A percentile compares a stretch with the other conserved stretches of the same genome.
Conservation (phyloP, 2,797 vertebrate species). For the Sebastes cheni region DNA sequence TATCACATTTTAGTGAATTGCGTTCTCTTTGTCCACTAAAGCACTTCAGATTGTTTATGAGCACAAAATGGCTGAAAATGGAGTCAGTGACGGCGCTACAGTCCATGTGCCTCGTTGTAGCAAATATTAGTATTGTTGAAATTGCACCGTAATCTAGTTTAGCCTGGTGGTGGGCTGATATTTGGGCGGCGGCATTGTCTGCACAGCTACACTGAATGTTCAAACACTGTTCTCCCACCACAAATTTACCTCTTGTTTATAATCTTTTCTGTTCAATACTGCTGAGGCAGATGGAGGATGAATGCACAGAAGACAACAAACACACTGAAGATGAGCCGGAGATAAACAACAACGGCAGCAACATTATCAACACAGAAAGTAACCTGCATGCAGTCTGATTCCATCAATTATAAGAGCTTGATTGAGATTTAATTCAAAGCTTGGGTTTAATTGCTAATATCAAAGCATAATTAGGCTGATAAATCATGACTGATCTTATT, state of each 20-base stretch:
- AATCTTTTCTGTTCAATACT: slow-evolving; percentile 51
- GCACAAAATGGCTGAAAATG: slow-evolving; percentile 57
- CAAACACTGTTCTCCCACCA: slow-evolving; percentile 64
- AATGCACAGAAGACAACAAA: slow-evolving; percentile 69
- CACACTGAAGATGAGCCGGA: slow-evolving; percentile 56
- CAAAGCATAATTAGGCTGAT: slow-evolving; percentile 86
- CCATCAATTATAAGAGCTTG: slow-evolving; percentile 84
- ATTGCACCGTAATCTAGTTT: slow-evolving; percentile 64
- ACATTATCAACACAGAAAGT: slow-evolving; percentile 62
- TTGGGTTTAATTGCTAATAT: slow-evolving; percentile 88
- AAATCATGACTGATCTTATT: slow-evolving; percentile 87
- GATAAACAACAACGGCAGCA: slow-evolving; percentile 65
- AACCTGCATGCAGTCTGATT: slow-evolving; percentile 79
- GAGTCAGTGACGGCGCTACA: slow-evolving; percentile 40
- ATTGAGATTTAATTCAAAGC: slow-evolving; percentile 88
- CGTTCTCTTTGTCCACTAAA: slow-evolving; percentile 11
- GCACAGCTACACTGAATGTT: slow-evolving; percentile 55
- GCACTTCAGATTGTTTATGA: slow-evolving; percentile 30
- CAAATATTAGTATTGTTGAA: slow-evolving; percentile 66
- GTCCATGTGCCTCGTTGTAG: slow-evolving; percentile 50
- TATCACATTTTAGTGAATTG: not conserved
- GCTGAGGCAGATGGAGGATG: slow-evolving; percentile 73
- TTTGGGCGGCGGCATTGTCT: slow-evolving; percentile 53
- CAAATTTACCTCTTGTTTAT: slow-evolving; percentile 64
- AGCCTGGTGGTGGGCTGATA: slow-evolving; percentile 64